Evolutionary conservation across 2,888 invertebrate species (phyloP), one percentile per base, ranked within the genome.

Genomic region (Lucinisca nassula): DNA sequence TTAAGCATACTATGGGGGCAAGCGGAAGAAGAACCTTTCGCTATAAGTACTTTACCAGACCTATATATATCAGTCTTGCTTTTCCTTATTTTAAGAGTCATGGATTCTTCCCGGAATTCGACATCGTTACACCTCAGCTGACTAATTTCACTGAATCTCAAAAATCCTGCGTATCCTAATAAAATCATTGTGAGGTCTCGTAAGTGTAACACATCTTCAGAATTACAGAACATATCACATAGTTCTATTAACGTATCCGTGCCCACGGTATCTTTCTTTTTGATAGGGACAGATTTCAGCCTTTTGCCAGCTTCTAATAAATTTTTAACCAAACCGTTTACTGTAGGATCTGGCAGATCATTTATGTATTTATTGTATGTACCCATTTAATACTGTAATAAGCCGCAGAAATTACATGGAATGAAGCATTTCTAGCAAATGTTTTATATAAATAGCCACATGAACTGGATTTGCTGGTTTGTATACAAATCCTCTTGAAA

Each of bases 41-140:
- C 40, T 37, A 85, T 72, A 10, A 80, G 8, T n/a, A 85, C 49
- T n/a, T 24, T 58, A 35, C 84, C 79, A 38, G 27, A 21, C 0
- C 85, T 21, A 55, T 85, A 81, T 6, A 81, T 30, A 49, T 85
- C 85, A 17, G 85, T 81, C 77, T 85, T 85, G 58, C 85, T 78
- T 30, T 78, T 70, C 30, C 73, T 30, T 14, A 85, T 61, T 6
- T 58, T 12, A 4, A 81, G 3, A n/a, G 6, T 32, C 24, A 81
- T 30, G 32, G 38, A 72, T 51, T 81, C 81, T 17, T 35, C 1
- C 3, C 67, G 35, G 49, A 84, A 79, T 12, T 24, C 14, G n/a
- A 84, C 21, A 70, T 84, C 79, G 12, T 24, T 67, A 27, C 79
- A 84, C 17, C 70, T 37, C 10, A 74, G 32, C 17, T 73, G 14